Evolutionary conservation across 2,797 vertebrate species (phyloP).

Genomic region (Synanceia verrucosa): DNA sequence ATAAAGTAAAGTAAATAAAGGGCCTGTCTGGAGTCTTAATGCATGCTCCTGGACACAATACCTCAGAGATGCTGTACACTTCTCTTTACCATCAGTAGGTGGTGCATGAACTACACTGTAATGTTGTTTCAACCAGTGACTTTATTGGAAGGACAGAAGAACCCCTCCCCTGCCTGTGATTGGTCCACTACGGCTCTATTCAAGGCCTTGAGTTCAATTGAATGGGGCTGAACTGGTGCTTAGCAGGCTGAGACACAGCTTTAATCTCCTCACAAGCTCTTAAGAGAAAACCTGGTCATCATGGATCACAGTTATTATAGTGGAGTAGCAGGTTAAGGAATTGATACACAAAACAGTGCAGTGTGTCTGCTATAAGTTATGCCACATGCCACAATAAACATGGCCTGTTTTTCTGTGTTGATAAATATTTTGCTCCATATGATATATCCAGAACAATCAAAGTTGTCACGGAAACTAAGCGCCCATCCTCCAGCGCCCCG

Average conservation of each 20-base stretch:
- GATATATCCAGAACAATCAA: too few species aligned
- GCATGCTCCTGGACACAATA: background rate
- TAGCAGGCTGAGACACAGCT: constrained; percentile 35
- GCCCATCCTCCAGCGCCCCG: too few species aligned
- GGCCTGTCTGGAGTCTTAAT: background rate
- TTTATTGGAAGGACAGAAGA: constrained; percentile 48
- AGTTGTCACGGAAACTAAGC: too few species aligned
- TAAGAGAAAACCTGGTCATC: constrained; percentile 35
- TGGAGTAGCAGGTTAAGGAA: constrained; percentile 24
- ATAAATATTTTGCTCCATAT: too few species aligned
- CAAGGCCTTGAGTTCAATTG: constrained; percentile 48
- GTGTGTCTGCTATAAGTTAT: background rate
- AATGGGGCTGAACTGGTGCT: constrained; percentile 43
- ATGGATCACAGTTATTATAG: constrained; percentile 40
- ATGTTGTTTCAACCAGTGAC: constrained; percentile 41
- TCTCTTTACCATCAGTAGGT: constrained; percentile 53
- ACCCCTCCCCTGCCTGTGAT: constrained; percentile 67
- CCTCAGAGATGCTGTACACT: background rate
- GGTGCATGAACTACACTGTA: constrained; percentile 40
- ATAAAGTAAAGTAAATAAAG: background rate
- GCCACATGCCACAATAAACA: background rate
- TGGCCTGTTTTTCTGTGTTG: background rate
- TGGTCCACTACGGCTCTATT: constrained; percentile 61
- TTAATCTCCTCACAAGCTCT: constrained; percentile 44
- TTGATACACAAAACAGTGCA: background rate